A percentile compares a stretch with the other conserved stretches of the same genome.
phyloP scores from a whole-genome alignment of 2,113 vertebrate species.

The Ptychochromis oligacanthus region DNA sequence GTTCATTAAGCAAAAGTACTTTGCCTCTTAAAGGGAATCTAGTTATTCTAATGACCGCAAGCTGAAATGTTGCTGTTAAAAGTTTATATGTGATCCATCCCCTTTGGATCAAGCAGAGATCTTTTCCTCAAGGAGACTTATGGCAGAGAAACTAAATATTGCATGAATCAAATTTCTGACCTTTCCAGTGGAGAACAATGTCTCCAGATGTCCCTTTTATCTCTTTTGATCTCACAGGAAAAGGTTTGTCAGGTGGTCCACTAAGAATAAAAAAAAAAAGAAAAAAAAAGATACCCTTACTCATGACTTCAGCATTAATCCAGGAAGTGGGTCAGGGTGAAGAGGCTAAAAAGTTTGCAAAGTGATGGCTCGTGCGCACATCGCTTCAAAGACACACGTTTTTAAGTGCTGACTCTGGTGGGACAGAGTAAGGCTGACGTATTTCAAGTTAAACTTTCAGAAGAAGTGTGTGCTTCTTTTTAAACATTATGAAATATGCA shows the following conservation, averaged over 20 bases:
- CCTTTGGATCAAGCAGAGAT: not conserved
- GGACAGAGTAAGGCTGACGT: not conserved
- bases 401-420: constrained; percentile 41
- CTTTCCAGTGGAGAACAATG: not conserved
- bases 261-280: fast-evolving
- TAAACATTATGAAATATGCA: constrained; percentile 39
- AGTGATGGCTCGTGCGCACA: not conserved
- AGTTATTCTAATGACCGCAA: no score
- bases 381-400: not conserved
- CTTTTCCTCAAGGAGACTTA: not conserved
- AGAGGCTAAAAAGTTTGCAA: constrained; percentile 21
- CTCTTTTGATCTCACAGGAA: not conserved
- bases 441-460: not conserved
- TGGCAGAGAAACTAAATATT: not conserved
- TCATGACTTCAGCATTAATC: not conserved
- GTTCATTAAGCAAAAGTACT: fast-evolving
- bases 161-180: not conserved
- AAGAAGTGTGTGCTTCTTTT: not conserved
- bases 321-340: constrained; percentile 32
- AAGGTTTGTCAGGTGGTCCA: not conserved
- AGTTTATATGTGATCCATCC: not conserved
- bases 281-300: not conserved
- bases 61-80: not conserved
- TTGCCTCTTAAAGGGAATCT: no score
- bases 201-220: not conserved